These are phyloP conservation scores for Myanophis thanlyinensis DNA, from an alignment of 2,113 vertebrate genomes.

Conservation along the genomic window DNA sequence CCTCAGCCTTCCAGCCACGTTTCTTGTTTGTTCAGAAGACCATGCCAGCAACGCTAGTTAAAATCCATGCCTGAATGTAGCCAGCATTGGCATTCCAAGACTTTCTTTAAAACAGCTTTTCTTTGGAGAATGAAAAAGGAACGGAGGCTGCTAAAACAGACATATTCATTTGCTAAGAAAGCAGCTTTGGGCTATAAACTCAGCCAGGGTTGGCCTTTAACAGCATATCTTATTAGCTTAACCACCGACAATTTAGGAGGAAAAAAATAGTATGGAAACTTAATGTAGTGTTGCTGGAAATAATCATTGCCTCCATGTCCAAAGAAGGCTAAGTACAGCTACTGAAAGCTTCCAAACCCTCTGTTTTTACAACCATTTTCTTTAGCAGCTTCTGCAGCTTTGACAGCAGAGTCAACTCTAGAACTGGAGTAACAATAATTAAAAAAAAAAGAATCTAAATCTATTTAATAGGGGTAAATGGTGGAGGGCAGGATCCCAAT, in stretches of 20 bases:
- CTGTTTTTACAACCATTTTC: not conserved
- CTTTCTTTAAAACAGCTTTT: not conserved
- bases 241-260: conserved; percentile 40
- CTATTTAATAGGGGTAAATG: not conserved
- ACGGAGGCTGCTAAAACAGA: conserved; percentile 33
- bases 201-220: conserved; percentile 47
- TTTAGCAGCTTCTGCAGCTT: not conserved
- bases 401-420: conserved; percentile 8
- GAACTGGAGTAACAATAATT: conserved; percentile 9
- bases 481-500: not conserved
- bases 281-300: conserved; percentile 1
- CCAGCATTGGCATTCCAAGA: not conserved
- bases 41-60: not conserved
- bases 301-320: conserved; percentile 41
- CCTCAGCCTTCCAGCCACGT: not conserved
- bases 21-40: not conserved
- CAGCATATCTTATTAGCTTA: conserved; percentile 28
- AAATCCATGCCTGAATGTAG: not conserved
- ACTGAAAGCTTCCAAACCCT: not conserved
- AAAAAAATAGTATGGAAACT: conserved; percentile 35
- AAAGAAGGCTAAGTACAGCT: conserved; percentile 35
- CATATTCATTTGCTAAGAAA: conserved; percentile 47
- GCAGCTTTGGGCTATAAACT: conserved; percentile 34
- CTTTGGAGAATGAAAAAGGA: conserved; percentile 28
- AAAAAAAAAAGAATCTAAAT: not conserved